Evolutionary conservation across 2,888 invertebrate species (phyloP).

Genomic region (Epirrhoe alternata): DNA sequence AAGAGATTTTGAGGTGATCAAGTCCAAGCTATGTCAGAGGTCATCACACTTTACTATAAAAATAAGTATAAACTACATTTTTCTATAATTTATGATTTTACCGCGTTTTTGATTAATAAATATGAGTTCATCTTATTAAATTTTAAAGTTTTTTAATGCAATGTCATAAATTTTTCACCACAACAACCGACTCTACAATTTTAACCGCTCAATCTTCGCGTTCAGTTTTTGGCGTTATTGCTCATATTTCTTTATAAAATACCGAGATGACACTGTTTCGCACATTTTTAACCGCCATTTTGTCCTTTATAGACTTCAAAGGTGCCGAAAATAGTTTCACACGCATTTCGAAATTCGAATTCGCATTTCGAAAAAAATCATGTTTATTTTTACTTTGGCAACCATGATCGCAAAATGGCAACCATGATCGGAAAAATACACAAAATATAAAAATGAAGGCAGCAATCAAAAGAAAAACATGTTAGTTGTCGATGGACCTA

Average conservation of each 20-base stretch:
- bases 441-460: too few relatives aligned
- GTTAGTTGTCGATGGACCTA: too few relatives aligned
- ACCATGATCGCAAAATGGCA: too few relatives aligned
- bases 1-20: too few relatives aligned
- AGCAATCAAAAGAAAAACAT: too few relatives aligned
- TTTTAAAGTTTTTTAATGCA: conserved; percentile 3
- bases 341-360: conserved; percentile 11
- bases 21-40: too few relatives aligned
- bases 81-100: not conserved
- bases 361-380: not conserved
- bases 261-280: conserved; percentile 21
- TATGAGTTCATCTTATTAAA: not conserved
- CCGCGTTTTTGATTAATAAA: not conserved
- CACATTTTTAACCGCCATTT: conserved; percentile 22
- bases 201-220: conserved; percentile 23
- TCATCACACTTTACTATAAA: too few relatives aligned
- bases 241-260: conserved; percentile 26
- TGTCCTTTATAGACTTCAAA: conserved; percentile 19
- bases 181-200: conserved; percentile 10
- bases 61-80: not conserved
- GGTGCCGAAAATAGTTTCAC: conserved; percentile 21
- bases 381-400: not conserved
- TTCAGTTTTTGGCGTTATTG: conserved; percentile 23
- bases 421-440: too few relatives aligned
- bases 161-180: not conserved